Conservation (phyloP, 2,113 vertebrate genomes). For the Prietella phreatophila region DNA sequence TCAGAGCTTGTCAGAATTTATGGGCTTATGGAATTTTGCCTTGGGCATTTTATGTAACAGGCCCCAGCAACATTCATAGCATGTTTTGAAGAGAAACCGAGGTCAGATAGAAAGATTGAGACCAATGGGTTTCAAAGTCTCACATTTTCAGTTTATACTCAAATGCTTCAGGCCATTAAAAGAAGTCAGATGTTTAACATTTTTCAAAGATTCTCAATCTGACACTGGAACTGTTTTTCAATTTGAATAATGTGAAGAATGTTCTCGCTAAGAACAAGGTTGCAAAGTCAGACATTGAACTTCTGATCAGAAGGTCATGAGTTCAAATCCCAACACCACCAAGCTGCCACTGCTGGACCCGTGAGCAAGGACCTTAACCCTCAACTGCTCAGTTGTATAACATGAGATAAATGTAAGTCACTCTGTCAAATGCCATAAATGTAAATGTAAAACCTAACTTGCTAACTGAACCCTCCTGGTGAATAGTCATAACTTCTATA, state of each 20-base stretch:
- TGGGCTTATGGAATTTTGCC: background rate
- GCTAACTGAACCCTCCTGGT: background rate
- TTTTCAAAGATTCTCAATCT: background rate
- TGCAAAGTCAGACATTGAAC: background rate
- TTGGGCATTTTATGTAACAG: background rate
- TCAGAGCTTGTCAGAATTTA: background rate
- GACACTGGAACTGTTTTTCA: background rate
- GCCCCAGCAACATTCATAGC: constrained; percentile 5
- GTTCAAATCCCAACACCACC: background rate
- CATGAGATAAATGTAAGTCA: background rate
- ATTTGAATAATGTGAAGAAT: background rate
- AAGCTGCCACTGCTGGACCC: no score
- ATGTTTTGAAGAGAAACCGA: background rate
- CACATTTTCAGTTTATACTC: constrained; percentile 1
- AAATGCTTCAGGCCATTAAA: background rate
- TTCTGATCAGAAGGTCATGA: background rate
- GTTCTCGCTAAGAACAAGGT: background rate
- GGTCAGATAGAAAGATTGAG: background rate
- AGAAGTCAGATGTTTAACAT: background rate
- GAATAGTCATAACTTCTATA: background rate
- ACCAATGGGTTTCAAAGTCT: background rate
- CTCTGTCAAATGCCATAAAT: background rate
- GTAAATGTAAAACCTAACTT: background rate
- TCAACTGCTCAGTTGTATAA: background rate
- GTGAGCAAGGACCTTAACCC: background rate